Conservation (phyloP, 2,888 invertebrate genomes). For the Habroteleia sp. region DNA sequence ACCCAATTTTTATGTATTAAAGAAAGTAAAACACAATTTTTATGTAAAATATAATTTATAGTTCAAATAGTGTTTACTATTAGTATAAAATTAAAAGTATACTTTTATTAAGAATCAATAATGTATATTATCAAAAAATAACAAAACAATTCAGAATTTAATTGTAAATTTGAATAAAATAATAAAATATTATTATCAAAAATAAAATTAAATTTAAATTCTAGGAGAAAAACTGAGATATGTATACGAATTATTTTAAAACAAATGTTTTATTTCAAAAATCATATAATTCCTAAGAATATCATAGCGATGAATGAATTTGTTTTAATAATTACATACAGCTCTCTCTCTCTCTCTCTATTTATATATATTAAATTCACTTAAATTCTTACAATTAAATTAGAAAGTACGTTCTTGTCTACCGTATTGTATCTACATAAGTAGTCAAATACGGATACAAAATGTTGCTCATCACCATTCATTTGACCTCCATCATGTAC, state of each 20-base stretch:
- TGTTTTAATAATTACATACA: conserved; percentile 78
- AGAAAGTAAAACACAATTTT: no score
- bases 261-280: conserved; percentile 80
- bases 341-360: conserved; percentile 72
- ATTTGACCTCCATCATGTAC: conserved; percentile 21
- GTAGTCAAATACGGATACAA: conserved; percentile 75
- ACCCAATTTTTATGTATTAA: no score
- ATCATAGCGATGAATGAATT: conserved; percentile 79
- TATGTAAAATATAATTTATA: no score
- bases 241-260: conserved; percentile 70
- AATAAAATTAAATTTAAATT: conserved; percentile 27
- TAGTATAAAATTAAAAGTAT: no score
- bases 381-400: conserved; percentile 74
- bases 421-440: conserved; percentile 76
- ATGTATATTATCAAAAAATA: no score
- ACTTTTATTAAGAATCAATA: no score
- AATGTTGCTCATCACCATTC: conserved; percentile 69
- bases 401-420: conserved; percentile 69
- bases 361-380: conserved; percentile 79
- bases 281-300: conserved; percentile 79
- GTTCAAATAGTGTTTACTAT: no score
- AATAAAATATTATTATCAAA: no score
- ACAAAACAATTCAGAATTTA: no score
- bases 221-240: no score
- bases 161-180: no score